These are phyloP conservation scores for Chaetoderma sp. DNA, from an alignment of 2,888 invertebrate species.

Conservation along the genomic window DNA sequence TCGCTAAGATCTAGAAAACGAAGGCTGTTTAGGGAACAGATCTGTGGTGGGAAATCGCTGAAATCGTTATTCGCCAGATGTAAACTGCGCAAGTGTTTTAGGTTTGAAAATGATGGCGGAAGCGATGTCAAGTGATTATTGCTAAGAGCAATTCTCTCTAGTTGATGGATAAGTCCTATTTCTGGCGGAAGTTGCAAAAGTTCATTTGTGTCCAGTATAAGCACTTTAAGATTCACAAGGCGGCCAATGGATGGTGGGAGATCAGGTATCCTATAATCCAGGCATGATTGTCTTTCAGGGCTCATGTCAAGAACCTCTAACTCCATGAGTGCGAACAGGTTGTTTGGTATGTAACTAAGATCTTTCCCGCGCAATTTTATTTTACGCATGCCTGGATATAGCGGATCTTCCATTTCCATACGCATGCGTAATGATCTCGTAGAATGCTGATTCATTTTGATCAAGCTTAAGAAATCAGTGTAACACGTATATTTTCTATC, in stretches of 20 bases:
- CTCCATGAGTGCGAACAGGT: conserved; percentile 63
- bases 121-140: conserved; percentile 61
- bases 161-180: conserved; percentile 53
- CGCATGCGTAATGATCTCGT: conserved; percentile 45
- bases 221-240: conserved; percentile 60
- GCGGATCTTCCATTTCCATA: conserved; percentile 59
- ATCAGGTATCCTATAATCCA: conserved; percentile 58
- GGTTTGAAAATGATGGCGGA: conserved; percentile 54
- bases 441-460: too few species aligned
- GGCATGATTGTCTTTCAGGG: conserved; percentile 66
- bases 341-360: conserved; percentile 53
- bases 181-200: conserved; percentile 59
- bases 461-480: too few species aligned
- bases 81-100: conserved; percentile 59
- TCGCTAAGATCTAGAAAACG: conserved; percentile 69
- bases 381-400: conserved; percentile 58
- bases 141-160: conserved; percentile 66
- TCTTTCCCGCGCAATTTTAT: conserved; percentile 64
- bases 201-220: conserved; percentile 67
- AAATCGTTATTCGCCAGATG: conserved; percentile 69
- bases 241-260: conserved; percentile 61
- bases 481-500: too few species aligned
- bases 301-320: conserved; percentile 67
- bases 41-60: conserved; percentile 55
- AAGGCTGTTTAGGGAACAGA: conserved; percentile 59